Percentiles rank a stretch among this genome's conserved stretches.
phyloP scores from a whole-genome alignment of 2,888 invertebrate genomes.

The Latheticus oryzae region DNA sequence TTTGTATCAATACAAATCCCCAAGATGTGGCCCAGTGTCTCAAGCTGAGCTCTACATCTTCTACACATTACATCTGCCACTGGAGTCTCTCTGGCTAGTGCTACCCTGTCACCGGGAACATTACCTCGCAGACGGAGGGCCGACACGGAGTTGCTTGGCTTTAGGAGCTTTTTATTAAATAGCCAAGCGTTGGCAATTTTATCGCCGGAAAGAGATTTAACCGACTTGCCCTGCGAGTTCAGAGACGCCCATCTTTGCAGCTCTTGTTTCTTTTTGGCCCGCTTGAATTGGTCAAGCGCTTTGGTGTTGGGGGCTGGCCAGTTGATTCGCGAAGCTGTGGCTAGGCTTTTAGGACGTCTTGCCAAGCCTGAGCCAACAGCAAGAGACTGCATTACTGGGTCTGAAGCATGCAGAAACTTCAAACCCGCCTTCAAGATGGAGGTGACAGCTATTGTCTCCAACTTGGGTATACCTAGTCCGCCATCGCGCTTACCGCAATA shows the following conservation, averaged over 20 bases:
- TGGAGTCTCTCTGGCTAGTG: conserved; percentile 48
- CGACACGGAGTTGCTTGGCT: conserved; percentile 51
- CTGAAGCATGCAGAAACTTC: conserved; percentile 37
- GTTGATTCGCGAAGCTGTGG: conserved; percentile 41
- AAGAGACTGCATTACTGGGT: conserved; percentile 52
- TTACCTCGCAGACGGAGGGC: conserved; percentile 55
- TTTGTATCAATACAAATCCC: conserved; percentile 49
- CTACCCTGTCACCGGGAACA: conserved; percentile 48
- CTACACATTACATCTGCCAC: conserved; percentile 51
- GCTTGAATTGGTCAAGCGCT: neutral
- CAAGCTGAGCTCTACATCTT: conserved; percentile 48
- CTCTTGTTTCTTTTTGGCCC: conserved; percentile 44
- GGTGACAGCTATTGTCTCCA: conserved; percentile 46
- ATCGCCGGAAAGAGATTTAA: conserved; percentile 47
- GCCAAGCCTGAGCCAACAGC: conserved; percentile 45
- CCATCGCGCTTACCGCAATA: conserved; percentile 55
- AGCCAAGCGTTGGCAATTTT: conserved; percentile 52
- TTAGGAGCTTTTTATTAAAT: conserved; percentile 47
- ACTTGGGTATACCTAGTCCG: conserved; percentile 54
- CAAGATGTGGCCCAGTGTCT: conserved; percentile 57
- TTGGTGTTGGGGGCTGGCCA: conserved; percentile 40
- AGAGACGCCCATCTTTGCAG: conserved; percentile 49
- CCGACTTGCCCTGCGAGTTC: conserved; percentile 52
- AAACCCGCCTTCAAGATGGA: conserved; percentile 44
- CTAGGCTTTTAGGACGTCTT: conserved; percentile 47